Percentiles rank a stretch among this genome's conserved stretches.
Evolutionary conservation across 1,140 invertebrate genomes (phyloP).

Genomic region (Acyrthosiphon pisum): DNA sequence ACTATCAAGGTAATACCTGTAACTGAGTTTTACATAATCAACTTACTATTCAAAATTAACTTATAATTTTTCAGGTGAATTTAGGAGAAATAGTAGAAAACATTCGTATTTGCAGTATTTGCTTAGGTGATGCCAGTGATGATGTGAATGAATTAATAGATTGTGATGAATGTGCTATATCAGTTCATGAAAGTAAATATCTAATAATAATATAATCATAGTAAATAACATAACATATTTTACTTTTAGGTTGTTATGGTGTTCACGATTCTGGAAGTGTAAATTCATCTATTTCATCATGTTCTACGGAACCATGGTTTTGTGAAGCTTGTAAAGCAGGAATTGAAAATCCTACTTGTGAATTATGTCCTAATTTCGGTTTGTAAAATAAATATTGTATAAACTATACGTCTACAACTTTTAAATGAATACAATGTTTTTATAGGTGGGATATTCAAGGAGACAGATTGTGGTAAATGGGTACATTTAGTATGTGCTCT

Average conservation of each 20-base stretch:
- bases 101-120: constrained; percentile 87
- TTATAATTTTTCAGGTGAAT: constrained; percentile 62
- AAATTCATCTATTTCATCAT: constrained; percentile 88
- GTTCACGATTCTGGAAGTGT: constrained; percentile 90
- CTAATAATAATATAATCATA: background rate
- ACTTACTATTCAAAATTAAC: background rate
- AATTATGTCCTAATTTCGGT: constrained; percentile 84
- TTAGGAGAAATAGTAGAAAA: constrained; percentile 60
- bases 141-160: constrained; percentile 95
- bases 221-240: background rate
- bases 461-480: constrained; percentile 96
- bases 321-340: constrained; percentile 97
- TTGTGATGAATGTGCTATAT: constrained; percentile 95
- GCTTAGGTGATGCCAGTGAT: constrained; percentile 90
- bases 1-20: constrained; percentile 65
- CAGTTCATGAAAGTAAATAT: constrained; percentile 86
- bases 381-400: constrained; percentile 58
- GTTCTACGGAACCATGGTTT: constrained; percentile 96
- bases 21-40: background rate
- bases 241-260: constrained; percentile 82
- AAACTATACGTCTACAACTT: background rate
- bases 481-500: constrained; percentile 96
- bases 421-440: constrained; percentile 28
- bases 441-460: constrained; percentile 91
- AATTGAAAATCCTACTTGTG: constrained; percentile 82